Evolutionary conservation across 1,140 invertebrate genomes (phyloP).

Genomic region (Hylaeus anthracinus): DNA sequence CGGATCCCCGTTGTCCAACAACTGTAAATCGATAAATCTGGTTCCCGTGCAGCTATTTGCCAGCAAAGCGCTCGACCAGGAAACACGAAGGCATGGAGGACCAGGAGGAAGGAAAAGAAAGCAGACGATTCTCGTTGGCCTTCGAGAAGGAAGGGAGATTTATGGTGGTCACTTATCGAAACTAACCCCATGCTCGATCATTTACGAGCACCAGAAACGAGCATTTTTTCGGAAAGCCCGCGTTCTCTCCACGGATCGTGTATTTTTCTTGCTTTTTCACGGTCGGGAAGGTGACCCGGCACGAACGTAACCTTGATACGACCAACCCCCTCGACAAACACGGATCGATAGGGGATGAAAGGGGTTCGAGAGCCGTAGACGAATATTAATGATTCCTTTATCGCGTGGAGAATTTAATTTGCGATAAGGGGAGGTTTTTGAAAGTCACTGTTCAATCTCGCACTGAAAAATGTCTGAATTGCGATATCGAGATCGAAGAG

Average conservation of each 20-base stretch:
- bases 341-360: neutral
- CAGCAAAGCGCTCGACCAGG: constrained; percentile 60
- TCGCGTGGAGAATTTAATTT: neutral
- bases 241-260: neutral
- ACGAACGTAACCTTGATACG: constrained; percentile 25
- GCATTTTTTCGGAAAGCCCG: neutral
- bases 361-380: neutral
- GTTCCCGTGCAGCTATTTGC: constrained; percentile 55
- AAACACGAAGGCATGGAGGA: constrained; percentile 37
- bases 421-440: no score
- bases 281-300: neutral
- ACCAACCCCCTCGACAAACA: constrained; percentile 6
- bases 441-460: no score
- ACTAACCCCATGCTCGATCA: constrained; percentile 36
- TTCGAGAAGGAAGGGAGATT: constrained; percentile 45
- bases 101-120: constrained; percentile 29
- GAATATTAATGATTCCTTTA: constrained; percentile 7
- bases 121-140: constrained; percentile 53
- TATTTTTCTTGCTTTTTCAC: constrained; percentile 5
- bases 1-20: constrained; percentile 49
- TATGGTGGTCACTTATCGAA: constrained; percentile 60
- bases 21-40: constrained; percentile 62
- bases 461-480: no score
- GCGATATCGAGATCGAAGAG: no score
- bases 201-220: constrained; percentile 41